Evolutionary conservation across 2,797 vertebrate genomes (phyloP).

Genomic region (Clarias fuscus): DNA sequence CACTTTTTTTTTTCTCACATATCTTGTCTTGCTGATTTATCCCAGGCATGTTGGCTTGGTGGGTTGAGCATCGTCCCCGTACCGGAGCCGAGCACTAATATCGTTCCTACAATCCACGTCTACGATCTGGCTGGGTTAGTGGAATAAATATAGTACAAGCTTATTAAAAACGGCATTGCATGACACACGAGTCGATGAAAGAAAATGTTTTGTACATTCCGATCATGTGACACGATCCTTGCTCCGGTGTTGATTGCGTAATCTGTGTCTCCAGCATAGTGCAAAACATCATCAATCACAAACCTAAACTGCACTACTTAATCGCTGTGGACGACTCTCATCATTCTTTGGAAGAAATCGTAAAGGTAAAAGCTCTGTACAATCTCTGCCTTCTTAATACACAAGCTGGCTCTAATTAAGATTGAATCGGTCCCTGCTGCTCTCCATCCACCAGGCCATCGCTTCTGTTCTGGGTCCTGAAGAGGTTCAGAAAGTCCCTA

Average conservation of each 20-base stretch:
- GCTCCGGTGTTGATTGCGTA: not conserved
- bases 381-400: not conserved
- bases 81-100: constrained; percentile 83
- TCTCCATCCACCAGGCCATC: constrained; percentile 74
- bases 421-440: not conserved
- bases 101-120: constrained; percentile 87
- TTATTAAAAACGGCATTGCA: not conserved
- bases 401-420: not conserved
- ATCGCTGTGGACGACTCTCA: constrained; percentile 84
- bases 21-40: constrained; percentile 6
- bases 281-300: constrained; percentile 82
- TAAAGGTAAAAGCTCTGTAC: constrained; percentile 74
- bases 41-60: constrained; percentile 82
- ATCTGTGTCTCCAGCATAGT: constrained; percentile 72
- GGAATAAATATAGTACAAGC: not conserved
- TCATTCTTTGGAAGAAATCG: constrained; percentile 78
- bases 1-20: not conserved
- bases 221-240: not conserved
- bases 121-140: constrained; percentile 84
- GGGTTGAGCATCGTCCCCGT: constrained; percentile 76
- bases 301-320: constrained; percentile 80
- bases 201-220: not conserved
- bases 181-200: not conserved
- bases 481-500: constrained; percentile 73
- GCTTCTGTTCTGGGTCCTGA: constrained; percentile 81